Evolutionary conservation across 2,888 invertebrate genomes (phyloP).

Genomic region (Lithosia quadra): DNA sequence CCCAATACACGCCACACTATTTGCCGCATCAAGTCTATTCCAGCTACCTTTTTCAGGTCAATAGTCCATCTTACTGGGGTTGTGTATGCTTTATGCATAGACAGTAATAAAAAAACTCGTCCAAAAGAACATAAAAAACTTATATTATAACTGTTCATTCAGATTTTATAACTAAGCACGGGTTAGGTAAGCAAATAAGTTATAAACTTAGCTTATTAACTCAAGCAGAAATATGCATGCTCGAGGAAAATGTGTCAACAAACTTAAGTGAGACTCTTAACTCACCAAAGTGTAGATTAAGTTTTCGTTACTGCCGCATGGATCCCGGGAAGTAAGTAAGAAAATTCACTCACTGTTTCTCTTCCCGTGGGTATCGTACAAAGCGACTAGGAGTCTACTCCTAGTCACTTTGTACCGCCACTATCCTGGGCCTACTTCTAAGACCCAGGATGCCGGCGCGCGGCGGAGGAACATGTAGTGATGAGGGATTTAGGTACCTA

Average conservation of each 20-base stretch:
- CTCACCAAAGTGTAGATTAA: neutral
- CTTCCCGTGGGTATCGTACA: neutral
- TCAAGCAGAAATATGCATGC: neutral
- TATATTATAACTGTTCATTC: neutral
- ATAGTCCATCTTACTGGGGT: too few species aligned
- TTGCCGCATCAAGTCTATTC: neutral
- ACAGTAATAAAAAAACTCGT: neutral
- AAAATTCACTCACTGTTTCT: neutral
- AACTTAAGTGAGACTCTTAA: neutral
- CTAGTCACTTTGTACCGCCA: too few species aligned
- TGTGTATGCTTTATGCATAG: neutral
- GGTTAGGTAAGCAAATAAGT: slow-evolving; percentile 6
- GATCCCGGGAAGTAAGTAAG: neutral
- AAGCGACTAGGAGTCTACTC: too few species aligned
- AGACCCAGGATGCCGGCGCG: too few species aligned
- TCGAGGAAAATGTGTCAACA: neutral
- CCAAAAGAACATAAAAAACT: neutral
- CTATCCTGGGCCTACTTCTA: too few species aligned
- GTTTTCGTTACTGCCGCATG: neutral
- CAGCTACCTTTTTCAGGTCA: neutral
- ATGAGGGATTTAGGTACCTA: too few species aligned
- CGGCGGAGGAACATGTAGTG: too few species aligned
- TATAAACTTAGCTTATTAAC: neutral
- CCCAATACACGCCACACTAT: too few species aligned
- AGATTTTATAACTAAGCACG: neutral